phyloP scores from a whole-genome alignment of 2,888 invertebrate genomes.

The Antheraea assamensis region DNA sequence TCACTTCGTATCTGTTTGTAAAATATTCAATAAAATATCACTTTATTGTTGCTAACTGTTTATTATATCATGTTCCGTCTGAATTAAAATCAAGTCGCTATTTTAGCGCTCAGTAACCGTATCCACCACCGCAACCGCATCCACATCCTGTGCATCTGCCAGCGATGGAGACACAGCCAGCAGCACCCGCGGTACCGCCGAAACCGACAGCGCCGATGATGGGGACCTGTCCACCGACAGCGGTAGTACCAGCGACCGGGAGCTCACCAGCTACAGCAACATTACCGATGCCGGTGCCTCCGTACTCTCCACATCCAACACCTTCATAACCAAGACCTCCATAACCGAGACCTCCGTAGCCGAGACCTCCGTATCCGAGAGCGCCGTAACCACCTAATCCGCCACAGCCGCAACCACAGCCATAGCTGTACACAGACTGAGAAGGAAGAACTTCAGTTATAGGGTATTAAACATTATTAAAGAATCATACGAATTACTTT shows the following conservation, averaged over 20 bases:
- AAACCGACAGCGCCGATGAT: constrained; percentile 40
- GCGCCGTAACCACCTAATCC: constrained; percentile 17
- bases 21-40: too few relatives aligned
- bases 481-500: too few relatives aligned
- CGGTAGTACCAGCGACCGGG: constrained; percentile 28
- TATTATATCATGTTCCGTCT: too few relatives aligned
- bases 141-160: constrained; percentile 39
- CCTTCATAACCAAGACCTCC: constrained; percentile 20
- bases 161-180: constrained; percentile 41
- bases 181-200: constrained; percentile 42
- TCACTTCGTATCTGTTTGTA: too few relatives aligned
- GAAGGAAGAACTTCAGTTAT: background rate
- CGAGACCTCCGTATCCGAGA: constrained; percentile 18
- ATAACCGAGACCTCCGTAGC: constrained; percentile 12
- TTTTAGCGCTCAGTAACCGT: background rate
- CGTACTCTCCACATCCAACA: constrained; percentile 21
- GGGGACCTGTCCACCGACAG: constrained; percentile 38
- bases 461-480: too few relatives aligned
- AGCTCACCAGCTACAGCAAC: constrained; percentile 38
- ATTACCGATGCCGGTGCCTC: constrained; percentile 40
- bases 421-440: constrained; percentile 17
- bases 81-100: background rate
- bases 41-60: too few relatives aligned
- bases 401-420: constrained; percentile 31
- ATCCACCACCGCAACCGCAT: constrained; percentile 16